These are phyloP conservation scores for Allygus modestus DNA, from an alignment of 2,888 invertebrate species.

Conservation along the genomic window DNA sequence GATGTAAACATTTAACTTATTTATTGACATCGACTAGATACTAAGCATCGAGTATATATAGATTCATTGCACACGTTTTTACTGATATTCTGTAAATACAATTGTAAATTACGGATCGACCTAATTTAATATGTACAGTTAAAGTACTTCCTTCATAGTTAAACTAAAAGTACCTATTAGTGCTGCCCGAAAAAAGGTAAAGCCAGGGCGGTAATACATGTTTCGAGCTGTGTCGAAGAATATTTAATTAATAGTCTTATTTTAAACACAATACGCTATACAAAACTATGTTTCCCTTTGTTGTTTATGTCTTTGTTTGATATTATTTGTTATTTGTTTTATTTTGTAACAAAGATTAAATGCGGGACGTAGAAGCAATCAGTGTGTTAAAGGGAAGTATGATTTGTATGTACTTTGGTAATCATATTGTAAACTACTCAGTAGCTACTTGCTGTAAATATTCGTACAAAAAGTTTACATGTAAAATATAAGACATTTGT, in stretches of 20 bases:
- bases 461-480: conserved; percentile 1
- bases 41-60: conserved; percentile 15
- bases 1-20: conserved; percentile 50
- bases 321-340: conserved; percentile 28
- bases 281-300: background rate
- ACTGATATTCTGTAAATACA: conserved; percentile 1
- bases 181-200: background rate
- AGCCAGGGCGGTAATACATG: no score
- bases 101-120: background rate
- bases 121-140: background rate
- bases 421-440: conserved; percentile 26
- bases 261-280: background rate
- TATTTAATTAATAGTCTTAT: background rate
- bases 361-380: conserved; percentile 47
- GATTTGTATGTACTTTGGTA: background rate
- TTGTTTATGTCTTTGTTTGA: conserved; percentile 34
- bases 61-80: conserved; percentile 8
- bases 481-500: conserved; percentile 10
- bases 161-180: conserved; percentile 11
- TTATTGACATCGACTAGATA: conserved; percentile 36
- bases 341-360: conserved; percentile 39
- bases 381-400: conserved; percentile 37
- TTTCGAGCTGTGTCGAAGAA: no score
- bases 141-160: conserved; percentile 22
- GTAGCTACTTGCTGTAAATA: background rate